A percentile compares a stretch with the other conserved stretches of the same genome.
Evolutionary conservation across 2,888 invertebrate species (phyloP).

Genomic region (Aleiodes testaceus): DNA sequence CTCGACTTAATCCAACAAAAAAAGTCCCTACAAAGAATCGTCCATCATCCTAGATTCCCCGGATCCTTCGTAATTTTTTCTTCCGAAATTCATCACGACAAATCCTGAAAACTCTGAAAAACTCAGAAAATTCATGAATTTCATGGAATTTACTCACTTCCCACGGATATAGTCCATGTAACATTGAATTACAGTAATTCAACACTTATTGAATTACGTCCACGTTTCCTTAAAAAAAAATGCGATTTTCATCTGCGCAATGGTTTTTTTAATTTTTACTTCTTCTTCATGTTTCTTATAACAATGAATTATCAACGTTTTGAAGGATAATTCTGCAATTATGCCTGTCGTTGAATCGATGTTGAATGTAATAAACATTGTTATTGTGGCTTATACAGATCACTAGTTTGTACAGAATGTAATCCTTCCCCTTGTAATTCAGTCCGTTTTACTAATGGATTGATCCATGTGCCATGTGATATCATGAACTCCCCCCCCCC

Average conservation of each 20-base stretch:
- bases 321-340: no score
- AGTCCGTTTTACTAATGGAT: constrained; percentile 64
- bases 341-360: no score
- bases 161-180: constrained; percentile 9
- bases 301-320: neutral
- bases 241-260: neutral
- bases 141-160: constrained; percentile 32
- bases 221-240: neutral
- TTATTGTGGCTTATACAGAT: no score
- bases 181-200: constrained; percentile 22
- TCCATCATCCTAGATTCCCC: no score
- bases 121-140: neutral
- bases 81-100: no score
- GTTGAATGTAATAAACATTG: no score
- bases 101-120: no score
- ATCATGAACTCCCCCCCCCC: constrained; percentile 40
- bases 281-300: neutral
- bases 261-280: neutral
- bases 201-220: constrained; percentile 26
- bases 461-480: constrained; percentile 61
- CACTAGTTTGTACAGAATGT: constrained; percentile 36
- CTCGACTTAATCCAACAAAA: no score
- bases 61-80: no score
- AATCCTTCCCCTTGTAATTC: constrained; percentile 54
- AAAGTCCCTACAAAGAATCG: no score